Evolutionary conservation across 2,888 invertebrate genomes (phyloP).

Genomic region (Stenodema calcarata): DNA sequence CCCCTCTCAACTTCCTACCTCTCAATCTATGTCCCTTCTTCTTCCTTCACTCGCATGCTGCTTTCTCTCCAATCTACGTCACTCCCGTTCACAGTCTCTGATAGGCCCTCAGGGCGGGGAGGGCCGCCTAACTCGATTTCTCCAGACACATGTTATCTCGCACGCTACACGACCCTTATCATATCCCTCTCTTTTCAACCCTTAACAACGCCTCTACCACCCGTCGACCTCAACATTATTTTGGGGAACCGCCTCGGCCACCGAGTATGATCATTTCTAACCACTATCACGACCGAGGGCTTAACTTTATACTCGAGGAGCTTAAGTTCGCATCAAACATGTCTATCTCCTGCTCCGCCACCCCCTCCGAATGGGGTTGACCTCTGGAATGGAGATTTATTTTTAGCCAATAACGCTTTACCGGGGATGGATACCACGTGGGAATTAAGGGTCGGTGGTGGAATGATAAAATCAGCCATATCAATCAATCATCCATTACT

Average conservation of each 20-base stretch:
- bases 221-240: conserved; percentile 4
- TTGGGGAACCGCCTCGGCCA: not conserved
- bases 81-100: not conserved
- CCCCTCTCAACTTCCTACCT: not conserved
- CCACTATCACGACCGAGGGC: not conserved
- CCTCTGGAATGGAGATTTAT: not conserved
- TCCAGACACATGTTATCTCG: conserved; percentile 34
- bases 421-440: not conserved
- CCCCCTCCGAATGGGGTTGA: not conserved
- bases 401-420: not conserved
- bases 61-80: not conserved
- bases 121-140: conserved; percentile 21
- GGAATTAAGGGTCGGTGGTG: not conserved
- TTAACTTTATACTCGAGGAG: not conserved
- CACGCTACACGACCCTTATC: conserved; percentile 30
- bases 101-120: not conserved
- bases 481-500: no score
- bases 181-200: not conserved
- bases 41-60: not conserved
- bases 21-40: not conserved
- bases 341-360: not conserved
- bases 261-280: conserved; percentile 10
- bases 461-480: not conserved
- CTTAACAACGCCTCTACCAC: not conserved
- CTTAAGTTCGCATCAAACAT: not conserved